These are phyloP conservation scores for Ischnura elegans DNA, from an alignment of 2,888 invertebrate species.

Conservation along the genomic window DNA sequence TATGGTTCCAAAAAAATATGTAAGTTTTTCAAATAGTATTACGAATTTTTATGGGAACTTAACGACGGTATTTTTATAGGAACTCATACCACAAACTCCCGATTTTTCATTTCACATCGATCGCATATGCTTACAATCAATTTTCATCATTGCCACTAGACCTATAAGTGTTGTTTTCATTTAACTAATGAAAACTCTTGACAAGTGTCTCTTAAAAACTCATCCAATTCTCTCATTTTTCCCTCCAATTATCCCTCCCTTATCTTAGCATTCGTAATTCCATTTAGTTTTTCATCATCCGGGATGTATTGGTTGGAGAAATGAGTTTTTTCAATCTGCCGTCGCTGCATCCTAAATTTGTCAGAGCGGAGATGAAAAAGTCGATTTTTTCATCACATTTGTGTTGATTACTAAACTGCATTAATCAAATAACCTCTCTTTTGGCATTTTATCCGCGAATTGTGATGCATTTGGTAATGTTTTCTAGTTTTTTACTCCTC, in stretches of 20 bases:
- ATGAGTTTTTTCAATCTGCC: constrained; percentile 38
- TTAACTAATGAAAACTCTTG: too few species aligned
- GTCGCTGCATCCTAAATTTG: not conserved
- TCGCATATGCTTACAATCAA: too few species aligned
- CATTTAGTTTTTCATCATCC: not conserved
- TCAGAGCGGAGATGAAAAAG: not conserved
- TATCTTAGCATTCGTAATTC: constrained; percentile 22
- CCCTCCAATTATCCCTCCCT: not conserved
- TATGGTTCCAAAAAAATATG: too few species aligned
- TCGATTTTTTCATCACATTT: not conserved
- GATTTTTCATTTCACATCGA: too few species aligned
- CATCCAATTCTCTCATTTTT: not conserved
- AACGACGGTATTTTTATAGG: too few species aligned
- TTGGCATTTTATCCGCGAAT: not conserved
- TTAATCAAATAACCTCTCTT: not conserved
- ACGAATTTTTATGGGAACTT: too few species aligned
- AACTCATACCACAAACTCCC: too few species aligned
- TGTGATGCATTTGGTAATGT: not conserved
- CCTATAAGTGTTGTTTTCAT: too few species aligned
- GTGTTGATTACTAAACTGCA: not conserved
- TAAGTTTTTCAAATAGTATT: too few species aligned
- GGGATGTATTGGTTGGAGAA: not conserved
- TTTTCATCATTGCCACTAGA: too few species aligned
- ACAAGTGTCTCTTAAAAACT: not conserved
- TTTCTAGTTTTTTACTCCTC: not conserved